Base-by-base conservation (phyloP, 2,888 invertebrate genomes). In the Hymenopus coronatus region DNA sequence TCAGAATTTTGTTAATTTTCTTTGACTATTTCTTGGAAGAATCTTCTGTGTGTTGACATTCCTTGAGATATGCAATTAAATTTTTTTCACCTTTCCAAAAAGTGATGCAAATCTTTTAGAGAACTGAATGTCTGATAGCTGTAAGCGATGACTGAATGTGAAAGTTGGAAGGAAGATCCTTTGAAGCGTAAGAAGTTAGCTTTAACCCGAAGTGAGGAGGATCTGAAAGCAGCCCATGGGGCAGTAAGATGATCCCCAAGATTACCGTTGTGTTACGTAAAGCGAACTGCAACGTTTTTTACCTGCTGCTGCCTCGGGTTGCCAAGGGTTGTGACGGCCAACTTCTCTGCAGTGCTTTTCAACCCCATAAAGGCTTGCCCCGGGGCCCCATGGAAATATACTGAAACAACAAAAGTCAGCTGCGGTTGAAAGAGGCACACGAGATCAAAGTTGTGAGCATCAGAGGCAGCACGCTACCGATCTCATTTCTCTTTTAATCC, bases 401-500 rank as follows among this genome's bases (percentile, higher is more conserved):
- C 54, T 70, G 54, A 84, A 30, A 70, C 54, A 70, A 70, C 54
- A 86, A 54, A 88, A 88, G 89, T 70, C 89, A 89, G 89, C 82
- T 89, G 89, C 27, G 85, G 84, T 46, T 89, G 89, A 89, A 88
- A 84, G 89, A 84, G 28, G 54, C 54, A 70, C 54, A 81, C 88
- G 82, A 89, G 85, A 89, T 89, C 89, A 89, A 89, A 89, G 89
- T 89, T 87, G 83, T 70, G 81, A 81, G 81, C 12, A 46, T 15
- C 54, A 25, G 54, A 70, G 54, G 54, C 54, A 70, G 54, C 54
- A 70, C 25, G 54, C 54, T 70, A 70, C 54, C 54, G 25, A 70
- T 70, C 54, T 70, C 54, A 15, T 70, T 70, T 70, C 54, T 70
- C 20, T 70, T 70, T 70, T 70, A 70, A 70, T 70, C 54, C 54